Percentiles rank a stretch among this genome's conserved stretches.
phyloP scores from a whole-genome alignment of 2,797 vertebrate species.

The Valencia hispanica region DNA sequence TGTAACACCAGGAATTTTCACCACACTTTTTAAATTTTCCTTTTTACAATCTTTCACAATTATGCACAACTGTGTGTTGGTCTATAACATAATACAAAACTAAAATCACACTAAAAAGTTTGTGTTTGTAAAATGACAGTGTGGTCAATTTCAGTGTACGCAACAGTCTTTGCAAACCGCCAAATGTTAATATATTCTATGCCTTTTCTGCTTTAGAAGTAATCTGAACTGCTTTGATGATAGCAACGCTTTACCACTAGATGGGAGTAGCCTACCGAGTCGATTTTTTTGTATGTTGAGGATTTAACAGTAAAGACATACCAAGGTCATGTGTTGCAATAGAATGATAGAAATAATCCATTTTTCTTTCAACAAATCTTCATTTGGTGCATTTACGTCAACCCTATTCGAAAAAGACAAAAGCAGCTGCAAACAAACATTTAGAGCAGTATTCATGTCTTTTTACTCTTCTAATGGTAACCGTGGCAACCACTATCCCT shows the following conservation, averaged over 20 bases:
- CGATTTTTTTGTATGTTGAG: not conserved
- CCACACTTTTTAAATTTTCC: too few relatives aligned
- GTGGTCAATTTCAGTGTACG: too few relatives aligned
- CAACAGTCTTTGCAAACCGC: too few relatives aligned
- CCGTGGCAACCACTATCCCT: slow-evolving; percentile 58
- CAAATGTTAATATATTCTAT: not conserved
- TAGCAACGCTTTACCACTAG: slow-evolving; percentile 60
- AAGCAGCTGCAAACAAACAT: slow-evolving; percentile 11
- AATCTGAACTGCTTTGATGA: not conserved
- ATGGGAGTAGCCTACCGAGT: slow-evolving; percentile 56
- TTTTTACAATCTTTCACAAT: too few relatives aligned
- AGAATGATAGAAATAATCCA: not conserved
- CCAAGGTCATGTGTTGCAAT: slow-evolving; percentile 3
- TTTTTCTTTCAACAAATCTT: not conserved
- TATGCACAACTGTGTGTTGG: too few relatives aligned
- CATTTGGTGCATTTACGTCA: not conserved
- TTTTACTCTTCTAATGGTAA: slow-evolving; percentile 38
- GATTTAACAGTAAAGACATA: slow-evolving; percentile 7
- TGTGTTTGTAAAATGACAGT: too few relatives aligned
- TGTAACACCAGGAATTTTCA: not conserved
- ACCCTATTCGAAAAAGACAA: not conserved
- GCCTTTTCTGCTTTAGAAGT: not conserved
- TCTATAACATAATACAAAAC: too few relatives aligned
- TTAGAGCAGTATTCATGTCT: slow-evolving; percentile 28
- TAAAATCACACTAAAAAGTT: too few relatives aligned